These are phyloP conservation scores for Drosophila demipolita DNA, from an alignment of 2,888 invertebrate genomes.

Conservation along the genomic window DNA sequence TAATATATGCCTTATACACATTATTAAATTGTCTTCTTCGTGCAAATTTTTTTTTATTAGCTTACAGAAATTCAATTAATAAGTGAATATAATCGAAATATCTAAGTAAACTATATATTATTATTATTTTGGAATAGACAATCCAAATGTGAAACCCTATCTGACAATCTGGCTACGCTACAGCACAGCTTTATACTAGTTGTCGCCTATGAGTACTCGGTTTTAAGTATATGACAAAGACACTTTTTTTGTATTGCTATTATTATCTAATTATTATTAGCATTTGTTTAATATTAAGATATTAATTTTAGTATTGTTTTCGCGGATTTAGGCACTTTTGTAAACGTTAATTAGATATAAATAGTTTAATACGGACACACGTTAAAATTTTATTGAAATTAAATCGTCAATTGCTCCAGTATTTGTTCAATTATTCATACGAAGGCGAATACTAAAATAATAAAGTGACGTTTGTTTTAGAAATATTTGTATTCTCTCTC, in stretches of 20 bases:
- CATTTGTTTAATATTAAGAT: constrained; percentile 25
- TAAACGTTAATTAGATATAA: constrained; percentile 43
- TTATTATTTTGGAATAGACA: constrained; percentile 23
- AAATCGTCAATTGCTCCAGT: neutral
- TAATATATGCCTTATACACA: neutral
- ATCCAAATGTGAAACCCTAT: constrained; percentile 45
- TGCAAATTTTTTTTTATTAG: neutral
- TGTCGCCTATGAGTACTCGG: constrained; percentile 17
- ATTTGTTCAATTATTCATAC: neutral
- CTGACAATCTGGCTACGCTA: constrained; percentile 51
- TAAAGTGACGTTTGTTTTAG: neutral
- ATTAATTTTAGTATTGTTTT: constrained; percentile 33
- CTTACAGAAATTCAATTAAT: neutral
- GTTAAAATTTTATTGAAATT: constrained; percentile 16
- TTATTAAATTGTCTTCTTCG: neutral
- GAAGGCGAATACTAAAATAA: neutral
- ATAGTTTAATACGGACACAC: constrained; percentile 36
- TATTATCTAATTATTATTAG: constrained; percentile 11
- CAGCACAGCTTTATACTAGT: constrained; percentile 50
- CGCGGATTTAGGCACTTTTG: constrained; percentile 69
- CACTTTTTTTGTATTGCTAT: constrained; percentile 19
- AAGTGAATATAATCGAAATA: neutral
- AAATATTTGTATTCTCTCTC: neutral
- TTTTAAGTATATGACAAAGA: constrained; percentile 30
- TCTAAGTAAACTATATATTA: neutral